phyloP scores from a whole-genome alignment of 1,140 invertebrate genomes.

The Muscidifurax raptorellus region DNA sequence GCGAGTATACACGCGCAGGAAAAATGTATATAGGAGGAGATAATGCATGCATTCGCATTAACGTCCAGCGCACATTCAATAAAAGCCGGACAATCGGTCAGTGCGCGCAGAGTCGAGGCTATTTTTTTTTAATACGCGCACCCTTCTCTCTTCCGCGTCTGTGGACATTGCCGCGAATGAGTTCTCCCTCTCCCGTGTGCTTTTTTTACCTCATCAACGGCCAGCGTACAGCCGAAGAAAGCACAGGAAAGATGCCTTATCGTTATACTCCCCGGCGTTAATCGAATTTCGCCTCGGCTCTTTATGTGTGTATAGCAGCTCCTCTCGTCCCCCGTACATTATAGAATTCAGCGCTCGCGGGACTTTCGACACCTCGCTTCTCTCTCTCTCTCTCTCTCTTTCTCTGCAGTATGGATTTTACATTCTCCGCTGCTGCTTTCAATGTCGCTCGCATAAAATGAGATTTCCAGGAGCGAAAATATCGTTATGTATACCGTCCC shows the following conservation, averaged over 20 bases:
- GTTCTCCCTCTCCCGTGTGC: conserved; percentile 1
- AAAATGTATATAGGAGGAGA: not conserved
- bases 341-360: conserved; percentile 27
- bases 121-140: not conserved
- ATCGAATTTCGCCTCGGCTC: conserved; percentile 49
- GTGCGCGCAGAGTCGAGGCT: not conserved
- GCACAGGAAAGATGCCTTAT: conserved; percentile 53
- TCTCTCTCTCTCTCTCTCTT: not conserved
- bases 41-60: not conserved
- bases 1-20: too few species aligned
- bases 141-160: conserved; percentile 5
- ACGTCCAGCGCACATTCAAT: not conserved
- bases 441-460: conserved; percentile 22
- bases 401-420: conserved; percentile 34
- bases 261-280: conserved; percentile 37
- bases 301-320: conserved; percentile 29
- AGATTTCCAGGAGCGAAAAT: conserved; percentile 27
- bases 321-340: not conserved
- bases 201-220: conserved; percentile 41
- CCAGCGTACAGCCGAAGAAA: conserved; percentile 30
- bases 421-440: conserved; percentile 2
- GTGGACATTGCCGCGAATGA: not conserved
- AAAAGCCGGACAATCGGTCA: conserved; percentile 18
- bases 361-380: not conserved
- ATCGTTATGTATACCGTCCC: not conserved